Evolutionary conservation across 2,113 vertebrate genomes (phyloP).

Genomic region (Channa argus): DNA sequence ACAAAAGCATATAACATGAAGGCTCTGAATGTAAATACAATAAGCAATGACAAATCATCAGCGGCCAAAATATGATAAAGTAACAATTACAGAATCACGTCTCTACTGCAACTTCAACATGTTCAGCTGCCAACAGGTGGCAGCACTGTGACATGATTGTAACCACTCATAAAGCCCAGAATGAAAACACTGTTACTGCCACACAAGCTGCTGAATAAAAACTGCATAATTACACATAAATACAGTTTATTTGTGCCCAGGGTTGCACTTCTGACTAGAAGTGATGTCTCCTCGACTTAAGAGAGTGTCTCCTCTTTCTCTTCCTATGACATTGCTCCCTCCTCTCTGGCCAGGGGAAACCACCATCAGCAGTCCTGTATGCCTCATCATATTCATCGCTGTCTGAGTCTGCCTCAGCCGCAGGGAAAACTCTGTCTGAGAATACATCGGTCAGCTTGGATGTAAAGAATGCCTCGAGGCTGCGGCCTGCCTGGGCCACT

Average conservation of each 20-base stretch:
- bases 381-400: slow-evolving; percentile 89
- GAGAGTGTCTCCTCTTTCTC: slow-evolving; percentile 90
- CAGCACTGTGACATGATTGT: slow-evolving; percentile 46
- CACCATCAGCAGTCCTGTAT: slow-evolving; percentile 71
- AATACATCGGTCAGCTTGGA: slow-evolving; percentile 76
- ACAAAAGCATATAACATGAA: slow-evolving; percentile 30
- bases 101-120: slow-evolving; percentile 12
- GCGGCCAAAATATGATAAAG: slow-evolving; percentile 15
- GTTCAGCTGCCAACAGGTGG: slow-evolving; percentile 55
- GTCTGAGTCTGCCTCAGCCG: slow-evolving; percentile 89
- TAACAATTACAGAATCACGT: slow-evolving; percentile 1
- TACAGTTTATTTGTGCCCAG: slow-evolving; percentile 24
- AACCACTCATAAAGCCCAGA: slow-evolving; percentile 19
- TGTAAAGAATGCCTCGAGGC: slow-evolving; percentile 91
- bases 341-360: slow-evolving; percentile 90
- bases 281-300: slow-evolving; percentile 83
- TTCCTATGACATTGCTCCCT: slow-evolving; percentile 92
- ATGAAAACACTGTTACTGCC: slow-evolving; percentile 18
- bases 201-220: slow-evolving; percentile 11
- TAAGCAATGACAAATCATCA: slow-evolving; percentile 4
- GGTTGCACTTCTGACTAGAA: slow-evolving; percentile 61
- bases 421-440: slow-evolving; percentile 86
- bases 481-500: slow-evolving; percentile 94
- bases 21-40: slow-evolving; percentile 24
- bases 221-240: slow-evolving; percentile 23